Evolutionary conservation across 1,140 invertebrate genomes (phyloP).

Genomic region (Calephelis virginiensis): DNA sequence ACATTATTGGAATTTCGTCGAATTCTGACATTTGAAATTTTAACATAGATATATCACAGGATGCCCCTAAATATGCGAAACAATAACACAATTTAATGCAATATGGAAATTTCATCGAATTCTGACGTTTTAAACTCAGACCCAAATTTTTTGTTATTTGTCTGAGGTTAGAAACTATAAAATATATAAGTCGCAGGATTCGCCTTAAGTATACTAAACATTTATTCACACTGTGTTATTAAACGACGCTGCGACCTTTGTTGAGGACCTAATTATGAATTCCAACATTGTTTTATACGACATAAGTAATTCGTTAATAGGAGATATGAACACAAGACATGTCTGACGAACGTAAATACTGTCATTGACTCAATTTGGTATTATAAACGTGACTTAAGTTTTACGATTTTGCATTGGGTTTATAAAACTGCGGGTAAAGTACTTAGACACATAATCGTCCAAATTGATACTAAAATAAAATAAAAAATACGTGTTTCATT

Average conservation of each 20-base stretch:
- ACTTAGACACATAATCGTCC: too few species aligned
- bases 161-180: too few species aligned
- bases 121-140: too few species aligned
- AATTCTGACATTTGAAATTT: too few species aligned
- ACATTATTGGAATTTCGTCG: too few species aligned
- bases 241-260: not conserved
- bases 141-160: not conserved
- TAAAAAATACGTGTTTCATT: too few species aligned
- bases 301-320: not conserved
- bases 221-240: not conserved
- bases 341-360: not conserved
- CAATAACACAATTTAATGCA: too few species aligned
- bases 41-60: too few species aligned
- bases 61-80: too few species aligned
- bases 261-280: not conserved
- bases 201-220: not conserved
- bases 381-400: not conserved
- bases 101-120: too few species aligned
- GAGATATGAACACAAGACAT: not conserved
- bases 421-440: not conserved
- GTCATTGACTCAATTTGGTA: not conserved
- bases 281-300: constrained; percentile 6
- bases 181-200: too few species aligned
- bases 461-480: too few species aligned
- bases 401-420: not conserved